Evolutionary conservation across 2,888 invertebrate genomes (phyloP), one percentile per base, ranked within the genome.

Genomic region (Athrips mouffetella): DNA sequence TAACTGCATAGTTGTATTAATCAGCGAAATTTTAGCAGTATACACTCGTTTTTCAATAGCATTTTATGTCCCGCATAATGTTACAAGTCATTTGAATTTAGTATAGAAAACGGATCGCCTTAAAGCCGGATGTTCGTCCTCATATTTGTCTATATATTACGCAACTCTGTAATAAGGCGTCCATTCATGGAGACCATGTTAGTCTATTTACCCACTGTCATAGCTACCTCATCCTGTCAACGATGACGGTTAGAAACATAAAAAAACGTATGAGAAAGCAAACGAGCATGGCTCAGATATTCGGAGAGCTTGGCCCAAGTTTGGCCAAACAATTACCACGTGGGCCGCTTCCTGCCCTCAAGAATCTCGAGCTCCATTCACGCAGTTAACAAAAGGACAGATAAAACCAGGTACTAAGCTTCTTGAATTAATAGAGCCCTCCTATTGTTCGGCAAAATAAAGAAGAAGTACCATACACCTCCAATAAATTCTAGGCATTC

Each of bases 321-420:
- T 76, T 76, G 65, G 60, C 51, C 50, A 61, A 57, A 60, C 69
- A 67, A 74, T 81, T 78, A 81, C 64, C 76, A 72, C 69, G 69
- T 69, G 69, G 58, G 66, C 63, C 61, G 62, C 70, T 79, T 77
- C 80, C 74, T 73, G 73, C 62, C 63, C 55, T 60, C 52, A 65
- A 63, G 57, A 69, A 70, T 67, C 63, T 33, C 16, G 30, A 29
- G n/a, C 6, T 66, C 70, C 74, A 78, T 76, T 75, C 67, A 71
- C 57, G 35, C 21, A 18, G 59, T 61, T 65, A 50, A 62, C 65
- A 67, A 65, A 62, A 61, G 61, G 58, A 67, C 65, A 63, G 64
- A 70, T 60, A 64, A 60, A 51, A 58, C 53, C 46, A 48, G 44
- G 29, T 20, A 8, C 11, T 15, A 11, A 27, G 56, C 57, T 55